Evolutionary conservation across 2,888 invertebrate genomes (phyloP).

Genomic region (Amiota communis): DNA sequence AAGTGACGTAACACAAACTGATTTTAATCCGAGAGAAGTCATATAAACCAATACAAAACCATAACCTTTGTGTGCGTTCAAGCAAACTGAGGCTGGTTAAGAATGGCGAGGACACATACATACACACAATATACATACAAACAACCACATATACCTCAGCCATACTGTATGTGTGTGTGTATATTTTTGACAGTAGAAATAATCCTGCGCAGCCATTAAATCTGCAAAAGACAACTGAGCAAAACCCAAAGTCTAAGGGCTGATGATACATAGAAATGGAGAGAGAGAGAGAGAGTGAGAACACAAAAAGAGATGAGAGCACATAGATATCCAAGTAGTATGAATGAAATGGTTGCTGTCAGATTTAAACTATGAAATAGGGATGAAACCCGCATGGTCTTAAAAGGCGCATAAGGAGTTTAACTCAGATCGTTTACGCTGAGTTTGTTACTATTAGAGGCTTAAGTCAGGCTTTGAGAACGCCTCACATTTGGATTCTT

Average conservation of each 20-base stretch:
- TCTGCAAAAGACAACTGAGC: slow-evolving; percentile 51
- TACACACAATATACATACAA: neutral
- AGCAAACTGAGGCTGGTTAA: neutral
- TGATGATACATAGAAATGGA: slow-evolving; percentile 8
- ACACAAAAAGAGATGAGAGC: slow-evolving; percentile 11
- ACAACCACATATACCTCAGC: slow-evolving; percentile 11
- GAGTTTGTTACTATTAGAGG: slow-evolving; percentile 63
- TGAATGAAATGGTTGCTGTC: no score
- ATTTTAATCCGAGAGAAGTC: slow-evolving; percentile 5
- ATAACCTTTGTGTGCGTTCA: neutral
- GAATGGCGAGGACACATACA: neutral
- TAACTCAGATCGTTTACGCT: slow-evolving; percentile 46
- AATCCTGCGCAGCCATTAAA: slow-evolving; percentile 57
- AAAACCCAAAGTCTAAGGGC: slow-evolving; percentile 27
- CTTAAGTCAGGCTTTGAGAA: slow-evolving; percentile 57
- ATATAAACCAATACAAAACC: neutral
- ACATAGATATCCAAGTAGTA: neutral
- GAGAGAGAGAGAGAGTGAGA: slow-evolving; percentile 26
- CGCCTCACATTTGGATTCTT: slow-evolving; percentile 51
- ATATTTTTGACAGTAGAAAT: neutral
- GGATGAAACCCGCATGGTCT: no score
- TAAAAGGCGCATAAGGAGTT: no score
- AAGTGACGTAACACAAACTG: neutral
- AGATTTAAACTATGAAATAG: no score
- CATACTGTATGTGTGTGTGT: neutral